Evolutionary conservation across 1,140 invertebrate genomes (phyloP).

Genomic region (Drosophila saltans): DNA sequence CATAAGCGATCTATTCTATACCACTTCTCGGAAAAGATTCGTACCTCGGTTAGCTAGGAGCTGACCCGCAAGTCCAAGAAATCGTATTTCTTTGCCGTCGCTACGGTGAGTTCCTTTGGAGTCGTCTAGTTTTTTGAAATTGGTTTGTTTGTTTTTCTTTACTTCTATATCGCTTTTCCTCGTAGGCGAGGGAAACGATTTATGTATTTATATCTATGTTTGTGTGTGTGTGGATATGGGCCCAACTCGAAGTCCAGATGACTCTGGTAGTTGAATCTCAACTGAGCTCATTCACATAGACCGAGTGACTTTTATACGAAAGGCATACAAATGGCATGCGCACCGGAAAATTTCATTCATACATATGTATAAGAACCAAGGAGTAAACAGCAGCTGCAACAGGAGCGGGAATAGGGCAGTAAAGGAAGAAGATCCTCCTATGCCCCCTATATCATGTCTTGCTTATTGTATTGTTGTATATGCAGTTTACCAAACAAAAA

Average conservation of each 20-base stretch:
- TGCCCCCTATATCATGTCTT: constrained; percentile 51
- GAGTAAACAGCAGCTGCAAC: constrained; percentile 8
- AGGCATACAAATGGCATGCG: constrained; percentile 74
- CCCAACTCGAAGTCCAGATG: constrained; percentile 63
- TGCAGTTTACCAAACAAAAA: constrained; percentile 82
- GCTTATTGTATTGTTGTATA: constrained; percentile 81
- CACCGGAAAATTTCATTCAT: constrained; percentile 64
- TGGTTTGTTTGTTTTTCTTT: constrained; percentile 34
- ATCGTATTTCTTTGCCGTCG: constrained; percentile 46
- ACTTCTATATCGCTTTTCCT: constrained; percentile 13
- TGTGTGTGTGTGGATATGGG: constrained; percentile 34
- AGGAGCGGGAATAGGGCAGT: neutral
- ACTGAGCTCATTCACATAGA: constrained; percentile 75
- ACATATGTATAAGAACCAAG: constrained; percentile 52
- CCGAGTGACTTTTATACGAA: constrained; percentile 81
- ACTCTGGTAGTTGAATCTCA: constrained; percentile 73
- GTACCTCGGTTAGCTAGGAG: constrained; percentile 56
- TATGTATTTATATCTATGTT: neutral
- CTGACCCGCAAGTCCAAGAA: constrained; percentile 53
- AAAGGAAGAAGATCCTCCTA: constrained; percentile 17
- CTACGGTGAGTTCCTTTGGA: constrained; percentile 26
- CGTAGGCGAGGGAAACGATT: neutral
- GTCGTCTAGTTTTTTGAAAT: constrained; percentile 13
- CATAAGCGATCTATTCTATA: no score
- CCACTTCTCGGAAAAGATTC: neutral